Base-by-base conservation (phyloP, 2,888 invertebrate genomes). In the Neocrepidodera transversa region DNA sequence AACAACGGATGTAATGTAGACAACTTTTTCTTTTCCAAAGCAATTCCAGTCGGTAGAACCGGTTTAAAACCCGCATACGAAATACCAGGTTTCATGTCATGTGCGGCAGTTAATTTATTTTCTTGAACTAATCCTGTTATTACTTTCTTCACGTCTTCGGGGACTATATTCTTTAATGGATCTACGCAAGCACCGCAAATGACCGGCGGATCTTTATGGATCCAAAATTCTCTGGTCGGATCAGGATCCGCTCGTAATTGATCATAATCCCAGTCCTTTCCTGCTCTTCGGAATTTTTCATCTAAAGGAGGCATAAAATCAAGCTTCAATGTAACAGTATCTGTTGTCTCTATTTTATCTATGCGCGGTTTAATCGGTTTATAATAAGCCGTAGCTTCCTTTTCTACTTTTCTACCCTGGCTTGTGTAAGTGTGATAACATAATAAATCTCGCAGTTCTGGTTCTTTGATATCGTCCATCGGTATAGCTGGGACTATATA, bases 381-480 rank as follows among this genome's bases (percentile, higher is more conserved):
- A 18, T 58, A 74, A 30, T 55, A 60, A 13, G 58, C 61, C 0
- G 67, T 70, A 3, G 76, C 74, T 65, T 78, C 78, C 35, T 71
- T 66, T 54, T 72, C 72, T 10, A 74, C 72, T 59, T 71, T 73
- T 49, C 72, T 66, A 65, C 70, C 73, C 23, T 77, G 78, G 0
- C 79, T 77, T 1, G 75, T 78, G 65, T 81, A 81, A 66, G 76
- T 76, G 50, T 70, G 70, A 13, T 74, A 58, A 16, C 75, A 67
- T 3, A 81, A 48, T 8, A 77, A 49, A 38, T 74, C 68, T 30
- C 79, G 68, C 68, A 76, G 74, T 60, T 77, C 71, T 18, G 71
- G 68, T 63, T 80, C 79, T 5, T 72, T 68, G 2, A 79, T 70
- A 40, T 81, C 78, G 58, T 81, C 80, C 36, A 81, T 68, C 2